Percentiles rank a stretch among this genome's conserved stretches.
phyloP scores from a whole-genome alignment of 2,888 invertebrate genomes.

The Hirtodrosophila histrioides region DNA sequence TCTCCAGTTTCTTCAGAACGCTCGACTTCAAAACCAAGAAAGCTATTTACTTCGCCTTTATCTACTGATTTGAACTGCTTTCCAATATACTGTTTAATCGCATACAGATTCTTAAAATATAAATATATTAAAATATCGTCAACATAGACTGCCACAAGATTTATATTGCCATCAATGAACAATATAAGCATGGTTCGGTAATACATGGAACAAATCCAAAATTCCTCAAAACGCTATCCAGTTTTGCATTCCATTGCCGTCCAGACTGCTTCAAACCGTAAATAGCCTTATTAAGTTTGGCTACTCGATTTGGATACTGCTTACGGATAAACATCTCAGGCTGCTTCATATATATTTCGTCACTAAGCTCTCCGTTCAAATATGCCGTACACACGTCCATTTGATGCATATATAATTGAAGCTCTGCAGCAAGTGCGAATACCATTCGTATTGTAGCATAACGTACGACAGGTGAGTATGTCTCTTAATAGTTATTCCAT shows the following conservation, averaged over 20 bases:
- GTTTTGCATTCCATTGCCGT: slow-evolving; percentile 5
- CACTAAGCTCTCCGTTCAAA: too few relatives aligned
- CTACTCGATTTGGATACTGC: too few relatives aligned
- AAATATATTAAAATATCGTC: slow-evolving; percentile 1
- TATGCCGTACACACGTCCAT: too few relatives aligned
- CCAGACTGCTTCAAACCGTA: too few relatives aligned
- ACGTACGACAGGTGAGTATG: slow-evolving; percentile 5
- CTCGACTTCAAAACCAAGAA: too few relatives aligned
- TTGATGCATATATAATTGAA: slow-evolving; percentile 31
- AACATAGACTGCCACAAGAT: slow-evolving; percentile 10
- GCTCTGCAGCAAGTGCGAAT: slow-evolving; percentile 36
- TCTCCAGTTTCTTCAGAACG: too few relatives aligned
- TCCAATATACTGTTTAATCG: slow-evolving; percentile 1
- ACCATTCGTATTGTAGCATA: too few relatives aligned
- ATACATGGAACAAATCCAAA: slow-evolving; percentile 48
- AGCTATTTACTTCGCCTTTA: too few relatives aligned
- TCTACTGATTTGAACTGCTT: neutral
- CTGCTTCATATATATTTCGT: too few relatives aligned
- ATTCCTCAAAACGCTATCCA: slow-evolving; percentile 9
- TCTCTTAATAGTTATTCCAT: too few relatives aligned
- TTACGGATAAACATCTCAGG: too few relatives aligned
- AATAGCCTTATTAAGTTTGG: too few relatives aligned
- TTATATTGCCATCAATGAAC: slow-evolving; percentile 3
- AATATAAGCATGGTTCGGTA: slow-evolving; percentile 44
- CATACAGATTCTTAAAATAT: neutral